Percentiles rank a stretch among this genome's conserved stretches.
Evolutionary conservation across 1,140 invertebrate species (phyloP).

Genomic region (Brachionus rotundiformis): DNA sequence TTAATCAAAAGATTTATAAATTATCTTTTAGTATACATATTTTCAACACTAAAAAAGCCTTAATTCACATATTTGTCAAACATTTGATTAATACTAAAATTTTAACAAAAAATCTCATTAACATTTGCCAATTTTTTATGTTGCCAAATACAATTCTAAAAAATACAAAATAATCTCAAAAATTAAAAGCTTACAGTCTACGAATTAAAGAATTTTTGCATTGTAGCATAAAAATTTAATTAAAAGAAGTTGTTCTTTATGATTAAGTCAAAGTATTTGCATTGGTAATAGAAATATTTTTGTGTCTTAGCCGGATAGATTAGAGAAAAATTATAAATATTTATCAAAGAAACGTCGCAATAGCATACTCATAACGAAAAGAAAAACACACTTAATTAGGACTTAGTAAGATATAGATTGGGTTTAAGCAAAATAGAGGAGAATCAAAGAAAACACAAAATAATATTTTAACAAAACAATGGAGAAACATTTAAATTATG

Average conservation of each 20-base stretch:
- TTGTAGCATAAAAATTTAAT: not conserved
- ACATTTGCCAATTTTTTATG: too few relatives aligned
- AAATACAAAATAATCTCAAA: too few relatives aligned
- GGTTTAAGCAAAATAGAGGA: not conserved
- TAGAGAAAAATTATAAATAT: not conserved
- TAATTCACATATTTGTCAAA: too few relatives aligned
- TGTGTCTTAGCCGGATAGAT: not conserved
- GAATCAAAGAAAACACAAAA: slow-evolving; percentile 11
- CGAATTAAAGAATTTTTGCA: too few relatives aligned
- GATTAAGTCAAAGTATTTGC: not conserved
- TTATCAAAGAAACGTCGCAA: not conserved
- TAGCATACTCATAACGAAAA: not conserved
- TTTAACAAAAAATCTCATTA: too few relatives aligned
- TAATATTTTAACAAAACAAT: slow-evolving; percentile 35
- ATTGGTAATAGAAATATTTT: not conserved
- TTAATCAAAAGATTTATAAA: too few relatives aligned
- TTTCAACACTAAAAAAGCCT: too few relatives aligned
- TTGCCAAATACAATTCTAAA: too few relatives aligned
- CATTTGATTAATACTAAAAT: too few relatives aligned
- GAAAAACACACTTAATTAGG: slow-evolving; percentile 10
- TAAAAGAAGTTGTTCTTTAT: not conserved
- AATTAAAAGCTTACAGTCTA: too few relatives aligned
- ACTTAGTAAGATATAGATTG: slow-evolving; percentile 19
- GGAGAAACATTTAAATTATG: slow-evolving; percentile 48
- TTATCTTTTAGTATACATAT: too few relatives aligned